phyloP scores from a whole-genome alignment of 2,888 invertebrate genomes.

The Meloe dianella region DNA sequence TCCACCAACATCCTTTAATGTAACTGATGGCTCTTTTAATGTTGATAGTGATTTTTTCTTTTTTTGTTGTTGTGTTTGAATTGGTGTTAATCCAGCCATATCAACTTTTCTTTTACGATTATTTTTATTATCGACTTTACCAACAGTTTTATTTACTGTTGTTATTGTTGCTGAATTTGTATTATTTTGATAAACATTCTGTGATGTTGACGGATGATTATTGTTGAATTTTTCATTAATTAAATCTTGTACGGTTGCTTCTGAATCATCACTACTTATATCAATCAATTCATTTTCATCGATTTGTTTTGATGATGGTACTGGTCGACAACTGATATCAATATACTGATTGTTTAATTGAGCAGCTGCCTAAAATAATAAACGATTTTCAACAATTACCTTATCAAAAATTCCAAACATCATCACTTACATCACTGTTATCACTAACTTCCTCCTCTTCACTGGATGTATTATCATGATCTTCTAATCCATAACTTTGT shows the following conservation, averaged over 20 bases:
- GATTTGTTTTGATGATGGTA: constrained; percentile 43
- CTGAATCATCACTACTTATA: constrained; percentile 78
- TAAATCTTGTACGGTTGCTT: constrained; percentile 62
- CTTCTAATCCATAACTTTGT: constrained; percentile 70
- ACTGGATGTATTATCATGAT: constrained; percentile 61
- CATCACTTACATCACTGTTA: constrained; percentile 43
- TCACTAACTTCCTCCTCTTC: constrained; percentile 63
- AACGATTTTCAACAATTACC: constrained; percentile 26
- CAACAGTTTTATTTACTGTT: constrained; percentile 6
- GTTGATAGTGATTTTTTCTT: constrained; percentile 58
- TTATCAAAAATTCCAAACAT: constrained; percentile 22
- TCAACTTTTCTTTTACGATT: constrained; percentile 52
- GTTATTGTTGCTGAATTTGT: constrained; percentile 14
- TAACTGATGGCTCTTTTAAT: constrained; percentile 59
- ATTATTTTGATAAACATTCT: constrained; percentile 35
- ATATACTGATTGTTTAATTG: constrained; percentile 58
- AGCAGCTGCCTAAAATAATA: constrained; percentile 21
- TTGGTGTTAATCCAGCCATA: constrained; percentile 14
- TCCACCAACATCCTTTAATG: constrained; percentile 82
- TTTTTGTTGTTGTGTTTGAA: constrained; percentile 19
- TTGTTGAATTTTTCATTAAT: constrained; percentile 48
- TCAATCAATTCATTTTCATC: constrained; percentile 77
- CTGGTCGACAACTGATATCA: constrained; percentile 60
- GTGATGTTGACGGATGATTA: constrained; percentile 59
- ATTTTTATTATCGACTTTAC: constrained; percentile 45